A percentile compares a stretch with the other conserved stretches of the same genome.
These are phyloP conservation scores for Listronotus bonariensis DNA, from an alignment of 1,140 invertebrate genomes.

Conservation along the genomic window DNA sequence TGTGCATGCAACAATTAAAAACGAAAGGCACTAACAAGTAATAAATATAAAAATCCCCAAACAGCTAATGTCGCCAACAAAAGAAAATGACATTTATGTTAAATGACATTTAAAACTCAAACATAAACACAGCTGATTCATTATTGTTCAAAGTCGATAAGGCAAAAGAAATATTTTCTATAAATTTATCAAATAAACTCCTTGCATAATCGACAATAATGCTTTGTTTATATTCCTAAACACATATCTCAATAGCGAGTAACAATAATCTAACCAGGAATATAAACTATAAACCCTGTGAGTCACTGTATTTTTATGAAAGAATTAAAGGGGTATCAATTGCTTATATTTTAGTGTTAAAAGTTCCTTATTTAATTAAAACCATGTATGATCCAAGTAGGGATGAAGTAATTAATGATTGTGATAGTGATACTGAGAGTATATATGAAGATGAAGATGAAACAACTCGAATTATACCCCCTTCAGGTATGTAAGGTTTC, in stretches of 20 bases:
- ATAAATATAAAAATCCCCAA: no score
- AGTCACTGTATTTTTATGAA: not conserved
- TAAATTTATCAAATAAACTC: not conserved
- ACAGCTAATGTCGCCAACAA: no score
- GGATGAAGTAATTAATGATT: constrained; percentile 37
- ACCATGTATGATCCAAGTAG: constrained; percentile 33
- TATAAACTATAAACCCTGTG: constrained; percentile 8
- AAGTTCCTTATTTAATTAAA: not conserved
- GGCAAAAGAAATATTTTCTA: not conserved
- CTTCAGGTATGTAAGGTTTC: constrained; percentile 52
- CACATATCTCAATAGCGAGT: not conserved
- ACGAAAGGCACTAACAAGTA: no score
- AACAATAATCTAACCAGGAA: not conserved
- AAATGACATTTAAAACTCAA: constrained; percentile 5
- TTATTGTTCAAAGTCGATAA: constrained; percentile 14
- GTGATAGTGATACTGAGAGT: constrained; percentile 47
- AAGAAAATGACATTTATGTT: no score
- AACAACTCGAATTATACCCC: constrained; percentile 52
- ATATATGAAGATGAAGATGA: constrained; percentile 53
- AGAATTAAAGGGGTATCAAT: constrained; percentile 11
- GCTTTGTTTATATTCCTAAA: constrained; percentile 5
- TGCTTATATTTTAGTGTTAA: not conserved
- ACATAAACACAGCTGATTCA: constrained; percentile 37
- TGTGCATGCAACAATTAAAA: no score
- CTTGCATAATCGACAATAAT: not conserved